Evolutionary conservation across 2,888 invertebrate species (phyloP), one percentile per base, ranked within the genome.

Genomic region (Tortricodes alternella): DNA sequence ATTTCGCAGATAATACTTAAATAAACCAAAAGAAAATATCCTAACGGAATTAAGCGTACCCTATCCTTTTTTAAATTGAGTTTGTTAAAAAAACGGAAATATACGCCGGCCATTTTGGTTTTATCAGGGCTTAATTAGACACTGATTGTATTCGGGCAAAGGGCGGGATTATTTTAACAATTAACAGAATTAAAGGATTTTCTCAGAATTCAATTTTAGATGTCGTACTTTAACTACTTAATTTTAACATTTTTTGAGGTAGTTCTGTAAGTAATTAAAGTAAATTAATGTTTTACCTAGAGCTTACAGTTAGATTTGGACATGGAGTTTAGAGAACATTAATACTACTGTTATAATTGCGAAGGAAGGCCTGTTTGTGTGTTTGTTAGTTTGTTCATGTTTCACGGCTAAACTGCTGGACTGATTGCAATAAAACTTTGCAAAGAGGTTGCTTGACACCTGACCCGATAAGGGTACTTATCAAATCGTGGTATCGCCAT

Each of bases 121-220:
- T 66, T 67, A 64, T 63, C 66, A 65, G 58, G 56, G 34, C 44
- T 62, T 62, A 59, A 57, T 61, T 60, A 53, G 49, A 46, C 46
- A 59, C 46, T 58, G 60, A 62, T 61, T 63, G 63, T 61, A 60
- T 61, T 59, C 56, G 35, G 51, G 43, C 61, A 64, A 67, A 64
- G 64, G 64, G 61, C 62, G 53, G 63, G 70, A 63, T 70, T 68
- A 66, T 62, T 62, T 60, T 62, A 64, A 68, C 64, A 67, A 68
- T 68, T 68, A 70, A 67, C 62, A 53, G 62, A 59, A 65, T 64
- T 68, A 70, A 63, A 60, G 60, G 67, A 64, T 68, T 64, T 63
- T 62, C 61, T 62, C 61, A 19, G 57, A 57, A 53, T 57, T 60
- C 61, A 57, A 61, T 65, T 59, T 56, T 50, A 43, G 39, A 46